Conservation (phyloP, 2,888 invertebrate species). For the Coremacera marginata region DNA sequence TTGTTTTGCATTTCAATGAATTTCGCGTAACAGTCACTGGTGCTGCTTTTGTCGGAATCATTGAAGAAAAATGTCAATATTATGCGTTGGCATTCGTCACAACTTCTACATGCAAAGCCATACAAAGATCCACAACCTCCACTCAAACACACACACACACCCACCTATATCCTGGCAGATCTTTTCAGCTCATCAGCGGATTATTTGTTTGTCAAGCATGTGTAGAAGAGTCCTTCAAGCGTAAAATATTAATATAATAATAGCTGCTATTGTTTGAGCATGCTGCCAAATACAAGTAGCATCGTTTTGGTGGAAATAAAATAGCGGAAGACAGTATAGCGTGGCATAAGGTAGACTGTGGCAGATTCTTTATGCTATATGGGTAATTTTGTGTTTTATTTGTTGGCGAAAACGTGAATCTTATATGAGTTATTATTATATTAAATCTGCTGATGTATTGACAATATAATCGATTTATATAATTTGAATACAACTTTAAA, state of each 20-base stretch:
- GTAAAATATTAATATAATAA: constrained; percentile 67
- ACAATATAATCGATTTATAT: too few relatives aligned
- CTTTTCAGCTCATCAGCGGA: constrained; percentile 34
- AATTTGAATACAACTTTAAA: too few relatives aligned
- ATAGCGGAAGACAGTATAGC: too few relatives aligned
- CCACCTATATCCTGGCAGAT: constrained; percentile 35
- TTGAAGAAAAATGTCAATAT: constrained; percentile 44
- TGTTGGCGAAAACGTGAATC: too few relatives aligned
- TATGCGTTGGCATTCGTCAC: constrained; percentile 37
- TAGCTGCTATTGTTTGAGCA: constrained; percentile 63
- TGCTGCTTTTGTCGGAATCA: constrained; percentile 36
- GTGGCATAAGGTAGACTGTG: too few relatives aligned
- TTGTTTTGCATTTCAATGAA: constrained; percentile 44
- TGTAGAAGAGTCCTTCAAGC: constrained; percentile 61
- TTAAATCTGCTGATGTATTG: too few relatives aligned
- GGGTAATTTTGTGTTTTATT: too few relatives aligned
- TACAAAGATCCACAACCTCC: not conserved
- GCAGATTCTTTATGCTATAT: too few relatives aligned
- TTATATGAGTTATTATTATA: too few relatives aligned
- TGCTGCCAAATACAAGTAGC: constrained; percentile 19
- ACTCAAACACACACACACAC: constrained; percentile 6
- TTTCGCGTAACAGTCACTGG: constrained; percentile 16
- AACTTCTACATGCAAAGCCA: not conserved
- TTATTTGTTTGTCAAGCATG: constrained; percentile 52
- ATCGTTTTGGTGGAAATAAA: too few relatives aligned